Evolutionary conservation across 92 coral and sea anemone species (phyloP).

Genomic region (Epizoanthus fatuus): DNA sequence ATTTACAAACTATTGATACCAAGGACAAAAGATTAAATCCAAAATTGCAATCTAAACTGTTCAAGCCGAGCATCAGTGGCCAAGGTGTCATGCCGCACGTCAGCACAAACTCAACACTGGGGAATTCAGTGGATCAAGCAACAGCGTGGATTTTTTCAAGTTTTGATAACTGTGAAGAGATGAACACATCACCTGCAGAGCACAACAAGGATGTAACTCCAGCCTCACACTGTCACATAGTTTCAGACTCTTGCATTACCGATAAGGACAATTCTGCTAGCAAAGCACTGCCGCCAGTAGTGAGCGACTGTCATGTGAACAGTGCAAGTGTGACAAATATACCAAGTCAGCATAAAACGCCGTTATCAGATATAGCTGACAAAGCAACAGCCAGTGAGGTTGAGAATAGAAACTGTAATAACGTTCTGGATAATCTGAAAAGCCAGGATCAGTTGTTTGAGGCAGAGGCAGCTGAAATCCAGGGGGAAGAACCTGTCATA

Average conservation of each 20-base stretch:
- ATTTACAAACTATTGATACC: neutral
- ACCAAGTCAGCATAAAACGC: neutral
- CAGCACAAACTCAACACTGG: neutral
- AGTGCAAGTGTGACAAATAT: neutral
- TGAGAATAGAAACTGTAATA: neutral
- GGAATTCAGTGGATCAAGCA: neutral
- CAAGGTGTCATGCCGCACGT: neutral
- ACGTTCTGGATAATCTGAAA: neutral
- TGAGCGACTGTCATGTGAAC: neutral
- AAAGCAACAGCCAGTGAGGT: no score
- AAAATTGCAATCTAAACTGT: neutral
- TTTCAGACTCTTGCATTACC: neutral
- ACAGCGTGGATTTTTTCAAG: constrained; percentile 31
- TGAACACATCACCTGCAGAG: neutral
- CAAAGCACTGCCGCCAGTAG: neutral
- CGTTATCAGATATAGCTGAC: neutral
- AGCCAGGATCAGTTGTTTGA: neutral
- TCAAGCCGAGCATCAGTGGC: neutral
- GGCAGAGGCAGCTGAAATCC: neutral
- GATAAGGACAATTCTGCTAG: neutral
- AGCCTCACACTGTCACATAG: neutral
- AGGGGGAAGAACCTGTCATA: constrained; percentile 8
- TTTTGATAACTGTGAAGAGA: constrained; percentile 22
- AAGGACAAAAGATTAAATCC: neutral
- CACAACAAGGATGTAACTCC: neutral